phyloP scores from a whole-genome alignment of 2,797 vertebrate genomes.

The Paratrypauchen microcephalus region DNA sequence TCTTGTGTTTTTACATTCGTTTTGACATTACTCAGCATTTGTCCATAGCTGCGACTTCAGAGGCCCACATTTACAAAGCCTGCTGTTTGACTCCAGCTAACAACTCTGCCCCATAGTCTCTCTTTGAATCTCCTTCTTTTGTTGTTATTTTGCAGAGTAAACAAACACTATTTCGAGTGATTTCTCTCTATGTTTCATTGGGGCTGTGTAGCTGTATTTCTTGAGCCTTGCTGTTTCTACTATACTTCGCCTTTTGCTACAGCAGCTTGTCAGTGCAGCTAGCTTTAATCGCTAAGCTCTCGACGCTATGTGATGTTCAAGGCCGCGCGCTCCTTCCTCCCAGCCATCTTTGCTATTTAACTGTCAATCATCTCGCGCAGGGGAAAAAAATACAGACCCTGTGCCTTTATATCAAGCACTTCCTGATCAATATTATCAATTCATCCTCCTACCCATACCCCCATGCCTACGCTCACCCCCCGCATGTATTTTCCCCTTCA shows the following conservation, averaged over 20 bases:
- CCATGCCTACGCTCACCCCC: constrained; percentile 41
- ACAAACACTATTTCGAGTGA: constrained; percentile 97
- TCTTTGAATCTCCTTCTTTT: constrained; percentile 39
- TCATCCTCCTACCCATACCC: constrained; percentile 64
- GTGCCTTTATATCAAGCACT: constrained; percentile 96
- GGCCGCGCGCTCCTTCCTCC: constrained; percentile 83
- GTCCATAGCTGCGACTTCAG: constrained; percentile 62
- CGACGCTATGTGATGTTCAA: constrained; percentile 85
- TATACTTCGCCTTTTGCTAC: background rate
- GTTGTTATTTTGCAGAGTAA: constrained; percentile 87
- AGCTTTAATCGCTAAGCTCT: constrained; percentile 63
- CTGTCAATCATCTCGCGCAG: constrained; percentile 84
- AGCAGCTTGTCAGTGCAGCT: constrained; percentile 60
- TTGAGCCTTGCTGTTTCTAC: constrained; percentile 12
- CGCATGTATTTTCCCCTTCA: constrained; percentile 77
- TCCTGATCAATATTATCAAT: constrained; percentile 99
- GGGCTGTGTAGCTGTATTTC: constrained; percentile 56
- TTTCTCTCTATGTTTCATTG: constrained; percentile 81
- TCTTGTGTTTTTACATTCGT: constrained; percentile 40
- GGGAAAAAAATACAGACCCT: constrained; percentile 83
- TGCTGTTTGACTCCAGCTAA: constrained; percentile 54
- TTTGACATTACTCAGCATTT: constrained; percentile 71
- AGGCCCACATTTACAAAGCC: constrained; percentile 63
- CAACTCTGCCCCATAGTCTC: constrained; percentile 53
- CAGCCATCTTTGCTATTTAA: constrained; percentile 85